A percentile compares a stretch with the other conserved stretches of the same genome.
phyloP scores from a whole-genome alignment of 2,113 vertebrate genomes.

The Ardeotis arabs region DNA sequence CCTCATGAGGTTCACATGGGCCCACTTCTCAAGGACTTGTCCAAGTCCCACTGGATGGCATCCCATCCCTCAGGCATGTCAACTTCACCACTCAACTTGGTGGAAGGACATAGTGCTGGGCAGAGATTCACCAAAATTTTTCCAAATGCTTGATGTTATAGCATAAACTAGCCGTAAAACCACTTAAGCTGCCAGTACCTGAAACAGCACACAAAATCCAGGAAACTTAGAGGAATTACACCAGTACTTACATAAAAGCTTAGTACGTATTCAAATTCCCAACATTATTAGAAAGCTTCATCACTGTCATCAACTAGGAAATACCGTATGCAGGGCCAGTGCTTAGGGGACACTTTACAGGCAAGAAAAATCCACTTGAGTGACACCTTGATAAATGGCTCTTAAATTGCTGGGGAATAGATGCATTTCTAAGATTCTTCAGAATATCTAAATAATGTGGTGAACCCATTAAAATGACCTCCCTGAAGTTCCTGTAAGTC shows the following conservation, averaged over 20 bases:
- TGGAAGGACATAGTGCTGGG: background rate
- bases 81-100: too few relatives aligned
- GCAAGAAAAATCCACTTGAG: background rate
- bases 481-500: background rate
- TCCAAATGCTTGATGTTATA: background rate
- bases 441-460: background rate
- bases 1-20: too few relatives aligned
- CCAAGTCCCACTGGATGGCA: too few relatives aligned
- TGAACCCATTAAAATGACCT: background rate
- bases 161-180: constrained; percentile 7
- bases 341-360: background rate
- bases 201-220: constrained; percentile 4
- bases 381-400: constrained; percentile 21
- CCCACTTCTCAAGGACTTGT: too few relatives aligned
- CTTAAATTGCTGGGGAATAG: background rate
- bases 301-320: background rate
- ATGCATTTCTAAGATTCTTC: background rate
- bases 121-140: constrained; percentile 8
- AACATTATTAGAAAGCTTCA: background rate
- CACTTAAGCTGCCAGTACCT: background rate
- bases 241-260: background rate
- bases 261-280: background rate
- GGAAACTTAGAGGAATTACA: background rate
- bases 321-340: background rate
- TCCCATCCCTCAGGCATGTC: too few relatives aligned